Evolutionary conservation across 2,888 invertebrate species (phyloP), one percentile per base, ranked within the genome.

Genomic region (Eupeodes latifasciatus): DNA sequence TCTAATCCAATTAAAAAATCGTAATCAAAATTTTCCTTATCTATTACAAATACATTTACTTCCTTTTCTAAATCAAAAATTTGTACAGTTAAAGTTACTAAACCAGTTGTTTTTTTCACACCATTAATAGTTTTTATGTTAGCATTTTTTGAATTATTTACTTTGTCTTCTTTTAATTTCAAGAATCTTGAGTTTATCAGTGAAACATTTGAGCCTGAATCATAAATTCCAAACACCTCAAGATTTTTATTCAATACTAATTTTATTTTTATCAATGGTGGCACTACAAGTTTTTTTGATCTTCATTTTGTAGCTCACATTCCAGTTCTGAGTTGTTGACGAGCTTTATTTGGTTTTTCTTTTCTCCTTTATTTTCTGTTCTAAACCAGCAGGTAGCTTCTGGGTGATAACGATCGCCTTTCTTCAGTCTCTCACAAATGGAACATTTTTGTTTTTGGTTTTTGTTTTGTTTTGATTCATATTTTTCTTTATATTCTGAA

Each of bases 241-340:
- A 66, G 14, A 12, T 44, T 72, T 27, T 64, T 59, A 34, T 74
- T 72, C 49, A 81, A 53, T 62, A 81, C 36, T 74, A 81, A 53
- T 36, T 66, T 74, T 34, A 81, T 27, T 66, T 74, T 74, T 14
- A 72, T 81, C 57, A 81, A 81, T 81, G 64, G 80, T 19, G 57
- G 19, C 4, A 81, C 34, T 64, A 40, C 53, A 55, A 62, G 64
- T 74, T 81, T 81, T 64, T 72, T 72, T n/a, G 34, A 12, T 67
- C 34, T 36, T 67, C 78, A 78, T 59, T 57, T 57, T 59, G n/a
- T 57, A 78, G 14, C 34, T 74, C 74, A 27, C 74, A 74, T 61
- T 74, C 74, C 34, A 74, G 49, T 62, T 74, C 61, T 27, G 74
- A 49, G 49, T 74, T 74, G 34, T 62, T 74, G 47, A 59, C 14